Evolutionary conservation across 2,888 invertebrate species (phyloP), one percentile per base, ranked within the genome.

Genomic region (Melanargia galathea): DNA sequence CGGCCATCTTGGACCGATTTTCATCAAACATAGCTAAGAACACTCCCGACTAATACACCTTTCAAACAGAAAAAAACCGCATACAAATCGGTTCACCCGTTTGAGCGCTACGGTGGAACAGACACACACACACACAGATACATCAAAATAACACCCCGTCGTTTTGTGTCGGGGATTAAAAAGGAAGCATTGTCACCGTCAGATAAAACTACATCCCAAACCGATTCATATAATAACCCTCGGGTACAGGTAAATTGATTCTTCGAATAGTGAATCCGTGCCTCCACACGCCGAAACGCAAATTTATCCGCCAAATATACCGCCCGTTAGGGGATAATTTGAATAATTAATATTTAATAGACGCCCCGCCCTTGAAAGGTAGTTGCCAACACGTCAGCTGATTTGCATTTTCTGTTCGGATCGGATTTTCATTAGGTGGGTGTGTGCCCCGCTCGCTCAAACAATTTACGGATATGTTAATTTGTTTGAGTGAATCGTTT

Each of bases 321-420:
- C 54, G 48, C 24, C 56, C 43, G 43, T 63, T 48, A 63, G 48
- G 54, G 60, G 60, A 61, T 57, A 33, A 63, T 66, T 63, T 66
- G 63, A 60, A 66, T 65, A 60, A 65, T 66, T 63, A 66, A 63
- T 61, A 63, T 60, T 60, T 63, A 57, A 63, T 60, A 63, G 38
- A 46, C 51, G n/a, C 51, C 52, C 43, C 7, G 18, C 33, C 49
- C 49, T 38, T 38, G 38, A 5, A 13, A 59, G 26, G 8, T 40
- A 51, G 54, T 49, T 51, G 35, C 57, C 10, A 62, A 52, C 45
- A 56, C 30, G 52, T 60, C 33, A 49, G 46, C 60, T 45, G 38
- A 43, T 63, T 62, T 65, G 57, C 43, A 60, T 66, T 40, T 48
- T 60, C 46, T 26, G 45, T 59, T 59, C 59, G 48, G 60, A 52